Percentiles rank a stretch among this genome's conserved stretches.
These are phyloP conservation scores for Arctia plantaginis DNA, from an alignment of 2,888 invertebrate species.

Conservation along the genomic window DNA sequence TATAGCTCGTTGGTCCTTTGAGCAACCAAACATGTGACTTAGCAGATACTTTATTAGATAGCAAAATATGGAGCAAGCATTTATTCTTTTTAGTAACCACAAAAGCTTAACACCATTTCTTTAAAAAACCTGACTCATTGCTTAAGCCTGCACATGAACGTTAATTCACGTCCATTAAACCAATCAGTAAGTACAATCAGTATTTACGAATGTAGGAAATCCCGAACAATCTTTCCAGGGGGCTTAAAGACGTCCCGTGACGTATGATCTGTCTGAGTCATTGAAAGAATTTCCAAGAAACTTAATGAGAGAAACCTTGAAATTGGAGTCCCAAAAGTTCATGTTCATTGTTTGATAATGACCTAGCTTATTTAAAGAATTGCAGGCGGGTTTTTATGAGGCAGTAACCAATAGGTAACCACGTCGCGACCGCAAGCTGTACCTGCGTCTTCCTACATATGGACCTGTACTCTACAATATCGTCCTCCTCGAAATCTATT, in stretches of 20 bases:
- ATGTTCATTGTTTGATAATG: background rate
- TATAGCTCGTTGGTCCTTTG: background rate
- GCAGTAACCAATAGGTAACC: too few relatives aligned
- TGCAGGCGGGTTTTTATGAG: background rate
- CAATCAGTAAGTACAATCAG: conserved; percentile 10
- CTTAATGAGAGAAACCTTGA: background rate
- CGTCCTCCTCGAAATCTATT: too few relatives aligned
- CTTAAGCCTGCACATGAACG: background rate
- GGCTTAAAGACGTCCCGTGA: conserved; percentile 1
- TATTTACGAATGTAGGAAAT: conserved; percentile 4
- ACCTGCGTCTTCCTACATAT: too few relatives aligned
- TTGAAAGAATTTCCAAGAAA: background rate
- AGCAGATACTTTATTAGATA: background rate
- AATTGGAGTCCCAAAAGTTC: background rate
- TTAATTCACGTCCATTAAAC: conserved; percentile 7
- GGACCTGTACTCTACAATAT: too few relatives aligned
- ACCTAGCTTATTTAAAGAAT: background rate
- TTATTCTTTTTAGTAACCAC: too few relatives aligned
- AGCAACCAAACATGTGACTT: background rate
- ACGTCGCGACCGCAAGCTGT: too few relatives aligned
- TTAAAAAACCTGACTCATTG: conserved; percentile 7
- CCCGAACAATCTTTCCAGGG: background rate
- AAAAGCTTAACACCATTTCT: background rate
- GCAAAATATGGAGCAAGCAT: background rate
- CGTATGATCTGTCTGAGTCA: conserved; percentile 1